Evolutionary conservation across 2,888 invertebrate genomes (phyloP).

Genomic region (Agrochola lota): DNA sequence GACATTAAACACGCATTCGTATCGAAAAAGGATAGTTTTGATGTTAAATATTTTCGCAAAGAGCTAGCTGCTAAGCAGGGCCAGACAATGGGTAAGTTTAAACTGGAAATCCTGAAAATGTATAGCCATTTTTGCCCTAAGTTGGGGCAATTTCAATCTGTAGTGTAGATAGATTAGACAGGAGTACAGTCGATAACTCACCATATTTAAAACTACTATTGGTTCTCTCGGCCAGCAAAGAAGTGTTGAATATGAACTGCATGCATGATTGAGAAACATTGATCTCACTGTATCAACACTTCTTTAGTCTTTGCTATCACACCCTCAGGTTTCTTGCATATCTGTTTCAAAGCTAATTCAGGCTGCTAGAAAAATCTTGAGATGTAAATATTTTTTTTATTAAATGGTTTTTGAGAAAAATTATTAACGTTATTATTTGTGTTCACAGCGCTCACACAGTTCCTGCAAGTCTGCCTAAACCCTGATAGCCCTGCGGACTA

Average conservation of each 20-base stretch:
- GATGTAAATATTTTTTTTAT: no score
- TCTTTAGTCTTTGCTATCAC: not conserved
- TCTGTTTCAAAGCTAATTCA: not conserved
- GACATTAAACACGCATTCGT: slow-evolving; percentile 60
- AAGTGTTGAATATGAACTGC: not conserved
- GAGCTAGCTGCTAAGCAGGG: slow-evolving; percentile 88
- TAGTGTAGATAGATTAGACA: not conserved
- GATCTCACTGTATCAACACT: not conserved
- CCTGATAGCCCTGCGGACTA: slow-evolving; percentile 87
- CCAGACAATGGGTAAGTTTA: slow-evolving; percentile 89
- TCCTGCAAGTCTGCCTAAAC: slow-evolving; percentile 90
- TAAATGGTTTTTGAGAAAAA: no score
- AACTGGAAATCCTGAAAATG: not conserved
- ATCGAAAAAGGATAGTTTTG: slow-evolving; percentile 82
- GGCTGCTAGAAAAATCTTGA: not conserved
- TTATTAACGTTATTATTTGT: not conserved
- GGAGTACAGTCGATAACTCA: no score
- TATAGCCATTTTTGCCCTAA: not conserved
- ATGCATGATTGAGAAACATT: not conserved
- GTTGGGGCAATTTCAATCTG: not conserved
- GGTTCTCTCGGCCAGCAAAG: not conserved
- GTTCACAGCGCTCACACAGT: slow-evolving; percentile 91
- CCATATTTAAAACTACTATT: not conserved
- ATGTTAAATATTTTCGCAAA: slow-evolving; percentile 91
- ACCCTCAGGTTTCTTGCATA: not conserved